Evolutionary conservation across 2,888 invertebrate genomes (phyloP).

Genomic region (Trachelus tabidus): DNA sequence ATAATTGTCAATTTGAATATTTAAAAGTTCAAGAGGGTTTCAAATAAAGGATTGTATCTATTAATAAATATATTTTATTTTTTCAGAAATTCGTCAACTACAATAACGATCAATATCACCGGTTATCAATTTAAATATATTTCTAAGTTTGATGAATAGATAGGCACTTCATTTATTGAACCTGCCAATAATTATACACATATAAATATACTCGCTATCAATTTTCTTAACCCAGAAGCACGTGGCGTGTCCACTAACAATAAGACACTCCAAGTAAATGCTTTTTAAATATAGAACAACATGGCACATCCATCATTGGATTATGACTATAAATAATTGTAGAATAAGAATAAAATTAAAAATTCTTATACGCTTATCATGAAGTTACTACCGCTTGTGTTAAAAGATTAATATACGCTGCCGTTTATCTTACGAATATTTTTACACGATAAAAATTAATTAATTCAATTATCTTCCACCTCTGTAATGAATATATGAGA

Average conservation of each 20-base stretch:
- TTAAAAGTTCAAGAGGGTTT: background rate
- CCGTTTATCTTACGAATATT: background rate
- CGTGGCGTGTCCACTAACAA: too few relatives aligned
- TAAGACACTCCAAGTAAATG: too few relatives aligned
- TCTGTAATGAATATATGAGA: conserved; percentile 77
- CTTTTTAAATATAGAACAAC: too few relatives aligned
- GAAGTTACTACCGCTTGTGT: background rate
- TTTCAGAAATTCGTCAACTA: background rate
- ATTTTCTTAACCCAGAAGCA: background rate
- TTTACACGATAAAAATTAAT: background rate
- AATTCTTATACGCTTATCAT: background rate
- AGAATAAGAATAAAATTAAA: background rate
- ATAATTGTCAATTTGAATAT: background rate
- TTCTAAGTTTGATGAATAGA: background rate
- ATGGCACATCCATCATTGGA: too few relatives aligned
- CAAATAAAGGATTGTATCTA: background rate
- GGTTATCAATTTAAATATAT: background rate
- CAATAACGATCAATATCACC: background rate
- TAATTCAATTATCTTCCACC: conserved; percentile 68
- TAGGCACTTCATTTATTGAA: background rate
- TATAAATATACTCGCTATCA: background rate
- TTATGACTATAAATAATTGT: background rate
- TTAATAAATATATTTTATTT: background rate
- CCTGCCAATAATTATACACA: background rate
- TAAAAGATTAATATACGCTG: background rate